Evolutionary conservation across 2,113 vertebrate genomes (phyloP), one percentile per base, ranked within the genome.

Genomic region (Rhagologus leucostigma): DNA sequence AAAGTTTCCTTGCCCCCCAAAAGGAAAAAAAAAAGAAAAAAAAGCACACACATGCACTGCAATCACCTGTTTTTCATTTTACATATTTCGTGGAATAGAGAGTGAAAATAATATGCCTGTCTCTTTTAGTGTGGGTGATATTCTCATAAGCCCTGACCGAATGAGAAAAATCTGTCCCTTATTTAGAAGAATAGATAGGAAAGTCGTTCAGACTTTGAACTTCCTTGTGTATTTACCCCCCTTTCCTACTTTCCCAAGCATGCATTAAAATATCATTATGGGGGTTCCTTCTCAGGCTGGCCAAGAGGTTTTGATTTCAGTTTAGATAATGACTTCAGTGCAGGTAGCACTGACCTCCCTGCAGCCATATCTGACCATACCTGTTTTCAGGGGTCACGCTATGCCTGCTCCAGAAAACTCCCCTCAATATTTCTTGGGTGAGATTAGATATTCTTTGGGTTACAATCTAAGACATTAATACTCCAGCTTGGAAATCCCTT

Each of bases 1-100:
- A 98, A 98, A 98, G 98, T 92, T 93, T 97, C 94, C 90, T 93
- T 94, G 90, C 89, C 57, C 89, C 77, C 78, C 69, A 44, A 96
- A 95, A 92, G 30, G 23, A 10, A 69, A 63, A 47, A 60, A 70
- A 56, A 60, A 65, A 17, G 7, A 11, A 64, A 35, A 26, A 50
- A 44, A 18, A 46, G 41, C 44, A 46, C 73, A 92, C 67, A 87
- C 77, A 89, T 94, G 82, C 81, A 91, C 91, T 80, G 71, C 89
- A 96, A 96, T 97, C 95, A 98, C 98, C 97, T 98, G 98, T 97
- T 98, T 98, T 95, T 98, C 97, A 98, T 98, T 98, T 97, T 96
- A 75, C 52, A 84, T 95, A 95, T 97, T 96, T 26, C 29, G 65
- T 68, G 49, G 94, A 93, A 96, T 80, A 90, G 77, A 79, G 82